Evolutionary conservation across 2,888 invertebrate species (phyloP).

Genomic region (Pristionchus exspectatus): DNA sequence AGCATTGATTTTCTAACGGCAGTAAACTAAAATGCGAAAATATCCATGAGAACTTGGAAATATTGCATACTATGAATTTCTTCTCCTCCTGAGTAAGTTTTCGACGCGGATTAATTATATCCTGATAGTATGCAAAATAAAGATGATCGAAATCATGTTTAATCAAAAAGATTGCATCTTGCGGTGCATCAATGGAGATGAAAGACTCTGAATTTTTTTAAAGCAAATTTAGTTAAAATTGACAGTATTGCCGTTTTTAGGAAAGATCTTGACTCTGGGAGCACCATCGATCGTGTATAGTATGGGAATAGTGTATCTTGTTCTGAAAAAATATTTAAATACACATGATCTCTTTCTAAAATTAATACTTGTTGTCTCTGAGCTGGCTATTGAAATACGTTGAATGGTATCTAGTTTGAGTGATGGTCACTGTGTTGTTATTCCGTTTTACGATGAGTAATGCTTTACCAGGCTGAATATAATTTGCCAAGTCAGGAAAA

Average conservation of each 20-base stretch:
- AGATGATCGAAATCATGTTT: too few relatives aligned
- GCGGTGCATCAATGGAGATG: too few relatives aligned
- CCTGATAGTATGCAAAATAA: too few relatives aligned
- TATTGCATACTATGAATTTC: too few relatives aligned
- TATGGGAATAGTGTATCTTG: background rate
- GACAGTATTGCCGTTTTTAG: background rate
- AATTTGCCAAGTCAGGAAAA: background rate
- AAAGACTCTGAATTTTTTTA: too few relatives aligned
- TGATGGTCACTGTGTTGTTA: background rate
- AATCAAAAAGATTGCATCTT: too few relatives aligned
- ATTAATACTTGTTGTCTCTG: background rate
- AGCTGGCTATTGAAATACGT: background rate
- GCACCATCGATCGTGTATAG: background rate
- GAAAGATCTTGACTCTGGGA: background rate
- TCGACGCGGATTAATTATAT: too few relatives aligned
- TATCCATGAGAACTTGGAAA: too few relatives aligned
- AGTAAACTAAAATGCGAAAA: too few relatives aligned
- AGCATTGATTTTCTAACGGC: too few relatives aligned
- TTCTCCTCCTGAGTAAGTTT: too few relatives aligned
- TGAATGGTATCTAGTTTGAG: background rate
- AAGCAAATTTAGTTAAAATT: too few relatives aligned
- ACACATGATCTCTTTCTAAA: background rate
- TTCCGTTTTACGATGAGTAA: background rate
- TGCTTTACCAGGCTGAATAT: background rate
- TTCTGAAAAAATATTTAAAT: background rate